These are phyloP conservation scores for Lytechinus variegatus DNA, from an alignment of 35 echinoderm and acorn worm genomes.

Conservation along the genomic window DNA sequence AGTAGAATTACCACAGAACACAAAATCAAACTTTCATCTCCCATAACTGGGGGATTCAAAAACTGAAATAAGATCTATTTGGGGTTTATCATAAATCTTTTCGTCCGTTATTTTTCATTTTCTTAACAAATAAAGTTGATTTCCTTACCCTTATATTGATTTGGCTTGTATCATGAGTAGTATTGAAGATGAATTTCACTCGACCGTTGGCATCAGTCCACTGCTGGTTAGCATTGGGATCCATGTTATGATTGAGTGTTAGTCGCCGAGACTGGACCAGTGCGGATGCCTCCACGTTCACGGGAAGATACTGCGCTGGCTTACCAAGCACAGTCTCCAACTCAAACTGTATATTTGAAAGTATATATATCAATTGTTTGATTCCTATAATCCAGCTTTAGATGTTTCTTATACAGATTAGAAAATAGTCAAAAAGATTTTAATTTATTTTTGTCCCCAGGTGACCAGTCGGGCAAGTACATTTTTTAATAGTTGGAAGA, in stretches of 20 bases:
- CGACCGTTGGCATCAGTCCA: slow-evolving; percentile 43
- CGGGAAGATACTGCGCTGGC: not conserved
- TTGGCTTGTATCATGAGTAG: slow-evolving; percentile 17
- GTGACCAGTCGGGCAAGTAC: too few relatives aligned
- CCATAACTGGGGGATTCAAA: too few relatives aligned
- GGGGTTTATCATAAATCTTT: too few relatives aligned
- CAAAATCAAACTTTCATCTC: too few relatives aligned
- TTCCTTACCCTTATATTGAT: slow-evolving; percentile 41
- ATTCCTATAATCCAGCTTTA: too few relatives aligned
- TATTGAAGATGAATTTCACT: not conserved
- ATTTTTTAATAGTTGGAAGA: too few relatives aligned
- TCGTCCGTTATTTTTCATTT: too few relatives aligned
- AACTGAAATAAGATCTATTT: too few relatives aligned
- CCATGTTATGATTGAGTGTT: not conserved
- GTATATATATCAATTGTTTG: not conserved
- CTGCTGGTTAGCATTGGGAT: not conserved
- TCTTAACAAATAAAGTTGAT: not conserved
- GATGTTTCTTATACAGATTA: too few relatives aligned
- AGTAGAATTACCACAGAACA: too few relatives aligned
- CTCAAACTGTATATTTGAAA: slow-evolving; percentile 19
- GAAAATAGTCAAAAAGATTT: too few relatives aligned
- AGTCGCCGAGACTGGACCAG: not conserved
- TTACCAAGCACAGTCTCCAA: slow-evolving; percentile 26
- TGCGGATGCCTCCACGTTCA: slow-evolving; percentile 26
- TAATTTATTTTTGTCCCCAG: too few relatives aligned